phyloP scores from a whole-genome alignment of 1,140 invertebrate genomes.

The Danaus melanippus region DNA sequence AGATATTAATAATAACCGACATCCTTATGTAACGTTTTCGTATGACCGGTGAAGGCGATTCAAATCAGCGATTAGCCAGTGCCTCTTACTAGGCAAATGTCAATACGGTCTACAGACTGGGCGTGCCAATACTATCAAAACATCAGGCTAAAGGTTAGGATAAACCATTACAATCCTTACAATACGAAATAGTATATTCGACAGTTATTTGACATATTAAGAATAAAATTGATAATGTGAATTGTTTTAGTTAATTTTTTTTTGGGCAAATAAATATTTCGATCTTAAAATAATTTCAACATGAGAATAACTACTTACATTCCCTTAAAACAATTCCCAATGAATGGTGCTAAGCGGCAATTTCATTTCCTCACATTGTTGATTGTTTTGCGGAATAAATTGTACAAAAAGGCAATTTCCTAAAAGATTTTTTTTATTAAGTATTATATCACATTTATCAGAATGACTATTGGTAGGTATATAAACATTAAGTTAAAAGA shows the following conservation, averaged over 20 bases:
- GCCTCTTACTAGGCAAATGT: conserved; percentile 29
- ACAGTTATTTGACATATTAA: background rate
- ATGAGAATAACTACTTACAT: too few relatives aligned
- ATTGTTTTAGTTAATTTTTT: too few relatives aligned
- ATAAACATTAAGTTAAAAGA: too few relatives aligned
- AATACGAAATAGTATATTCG: conserved; percentile 5
- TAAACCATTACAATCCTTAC: conserved; percentile 1
- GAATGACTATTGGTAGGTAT: background rate
- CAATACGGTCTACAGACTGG: conserved; percentile 17
- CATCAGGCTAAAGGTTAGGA: conserved; percentile 17
- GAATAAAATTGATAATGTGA: too few relatives aligned
- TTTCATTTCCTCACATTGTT: conserved; percentile 48
- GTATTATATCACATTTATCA: background rate
- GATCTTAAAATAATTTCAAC: too few relatives aligned
- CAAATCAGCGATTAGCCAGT: conserved; percentile 10
- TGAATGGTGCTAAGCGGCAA: conserved; percentile 27
- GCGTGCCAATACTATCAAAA: conserved; percentile 20
- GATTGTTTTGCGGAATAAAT: conserved; percentile 12
- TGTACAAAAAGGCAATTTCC: background rate
- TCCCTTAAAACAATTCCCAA: too few relatives aligned
- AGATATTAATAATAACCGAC: too few relatives aligned
- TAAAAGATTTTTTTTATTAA: too few relatives aligned
- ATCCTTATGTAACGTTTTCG: conserved; percentile 4
- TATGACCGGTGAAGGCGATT: conserved; percentile 14
- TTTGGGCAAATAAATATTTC: too few relatives aligned